Percentiles rank a stretch among this genome's conserved stretches.
These are phyloP conservation scores for Geodia barretti DNA, from an alignment of 37 sponge, comb jelly and placozoan genomes.

Conservation along the genomic window DNA sequence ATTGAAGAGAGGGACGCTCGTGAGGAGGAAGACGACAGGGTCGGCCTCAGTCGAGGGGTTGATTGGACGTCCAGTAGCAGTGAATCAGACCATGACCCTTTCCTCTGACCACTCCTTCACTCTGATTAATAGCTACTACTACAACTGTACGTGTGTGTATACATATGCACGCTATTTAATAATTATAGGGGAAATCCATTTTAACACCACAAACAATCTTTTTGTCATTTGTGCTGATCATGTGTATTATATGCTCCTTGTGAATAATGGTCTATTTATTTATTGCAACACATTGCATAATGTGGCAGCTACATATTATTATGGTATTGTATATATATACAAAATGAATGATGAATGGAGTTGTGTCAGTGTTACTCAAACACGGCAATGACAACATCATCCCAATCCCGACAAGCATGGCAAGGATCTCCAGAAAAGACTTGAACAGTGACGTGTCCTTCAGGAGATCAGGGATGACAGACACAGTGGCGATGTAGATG, in stretches of 20 bases:
- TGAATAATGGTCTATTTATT: not conserved
- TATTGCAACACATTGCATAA: no score
- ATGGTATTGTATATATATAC: not conserved
- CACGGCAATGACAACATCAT: slow-evolving; percentile 89
- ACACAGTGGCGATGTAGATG: slow-evolving; percentile 94
- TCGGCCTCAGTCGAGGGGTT: no score
- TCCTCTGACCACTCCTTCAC: no score
- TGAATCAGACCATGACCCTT: no score
- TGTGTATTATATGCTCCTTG: no score
- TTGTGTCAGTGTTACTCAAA: slow-evolving; percentile 60
- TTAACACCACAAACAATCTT: no score
- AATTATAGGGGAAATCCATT: no score
- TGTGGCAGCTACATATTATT: not conserved
- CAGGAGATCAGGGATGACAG: slow-evolving; percentile 93
- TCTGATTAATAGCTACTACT: no score
- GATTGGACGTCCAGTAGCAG: not conserved
- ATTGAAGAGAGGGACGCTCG: slow-evolving; percentile 53
- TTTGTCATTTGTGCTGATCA: no score
- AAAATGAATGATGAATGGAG: not conserved
- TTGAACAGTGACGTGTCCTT: slow-evolving; percentile 66
- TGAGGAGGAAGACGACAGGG: slow-evolving; percentile 7
- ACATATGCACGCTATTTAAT: no score
- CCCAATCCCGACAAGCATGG: slow-evolving; percentile 76
- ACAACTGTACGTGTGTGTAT: no score
- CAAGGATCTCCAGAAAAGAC: slow-evolving; percentile 77